phyloP scores from a whole-genome alignment of 2,888 invertebrate genomes.

The Chrysolina oricalcia region DNA sequence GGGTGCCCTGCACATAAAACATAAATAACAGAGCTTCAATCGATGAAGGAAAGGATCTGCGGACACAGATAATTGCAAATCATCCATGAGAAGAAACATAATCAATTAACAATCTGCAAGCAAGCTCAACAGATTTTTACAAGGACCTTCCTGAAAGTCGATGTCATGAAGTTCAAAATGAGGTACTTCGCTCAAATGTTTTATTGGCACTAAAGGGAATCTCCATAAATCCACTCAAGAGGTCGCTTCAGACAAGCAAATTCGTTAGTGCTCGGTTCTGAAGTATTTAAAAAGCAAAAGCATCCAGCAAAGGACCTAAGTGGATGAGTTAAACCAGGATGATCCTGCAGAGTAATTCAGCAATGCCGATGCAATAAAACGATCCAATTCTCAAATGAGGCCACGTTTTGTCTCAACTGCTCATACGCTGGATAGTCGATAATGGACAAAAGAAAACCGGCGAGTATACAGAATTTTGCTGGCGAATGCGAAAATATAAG shows the following conservation, averaged over 20 bases:
- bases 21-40: too few relatives aligned
- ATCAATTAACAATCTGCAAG: conserved; percentile 7
- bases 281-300: conserved; percentile 8
- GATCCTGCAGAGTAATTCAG: not conserved
- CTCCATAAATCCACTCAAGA: conserved; percentile 8
- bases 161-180: conserved; percentile 16
- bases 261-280: conserved; percentile 12
- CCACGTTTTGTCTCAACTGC: not conserved
- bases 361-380: not conserved
- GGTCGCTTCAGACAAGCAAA: conserved; percentile 17
- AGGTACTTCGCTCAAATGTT: conserved; percentile 16
- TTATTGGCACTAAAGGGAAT: conserved; percentile 16
- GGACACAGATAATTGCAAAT: not conserved
- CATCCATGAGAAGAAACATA: not conserved
- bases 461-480: not conserved
- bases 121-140: conserved; percentile 10
- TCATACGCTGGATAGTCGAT: not conserved
- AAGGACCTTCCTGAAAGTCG: conserved; percentile 17
- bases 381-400: not conserved
- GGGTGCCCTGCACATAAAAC: too few relatives aligned
- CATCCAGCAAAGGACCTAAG: not conserved
- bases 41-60: not conserved
- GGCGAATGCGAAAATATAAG: not conserved
- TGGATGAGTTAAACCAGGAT: not conserved
- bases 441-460: not conserved